Percentiles rank a stretch among this genome's conserved stretches.
These are phyloP conservation scores for Tridacna gigas DNA, from an alignment of 2,888 invertebrate genomes.

Conservation along the genomic window DNA sequence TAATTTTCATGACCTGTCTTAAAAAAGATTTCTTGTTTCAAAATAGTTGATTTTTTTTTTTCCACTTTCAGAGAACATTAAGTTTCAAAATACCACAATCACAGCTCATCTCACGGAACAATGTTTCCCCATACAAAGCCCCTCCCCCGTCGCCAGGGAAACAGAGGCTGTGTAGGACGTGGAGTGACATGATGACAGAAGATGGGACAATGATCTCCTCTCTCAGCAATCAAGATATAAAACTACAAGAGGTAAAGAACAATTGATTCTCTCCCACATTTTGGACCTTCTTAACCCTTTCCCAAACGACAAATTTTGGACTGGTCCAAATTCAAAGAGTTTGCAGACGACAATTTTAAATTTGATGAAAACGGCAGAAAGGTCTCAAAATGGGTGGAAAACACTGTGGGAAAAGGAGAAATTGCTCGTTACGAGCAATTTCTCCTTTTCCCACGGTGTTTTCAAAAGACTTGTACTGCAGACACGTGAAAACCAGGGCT, in stretches of 20 bases:
- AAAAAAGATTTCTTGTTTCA: neutral
- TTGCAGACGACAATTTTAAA: no score
- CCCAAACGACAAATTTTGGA: no score
- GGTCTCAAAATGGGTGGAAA: neutral
- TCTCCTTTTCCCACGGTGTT: neutral
- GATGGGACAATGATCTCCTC: constrained; percentile 65
- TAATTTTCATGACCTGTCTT: no score
- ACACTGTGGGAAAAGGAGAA: neutral
- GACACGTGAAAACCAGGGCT: neutral
- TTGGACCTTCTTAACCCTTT: no score
- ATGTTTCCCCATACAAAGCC: constrained; percentile 75
- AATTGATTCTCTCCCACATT: neutral
- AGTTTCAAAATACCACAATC: constrained; percentile 79
- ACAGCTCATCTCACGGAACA: constrained; percentile 43
- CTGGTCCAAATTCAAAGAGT: neutral
- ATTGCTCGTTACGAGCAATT: neutral
- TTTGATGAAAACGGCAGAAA: no score
- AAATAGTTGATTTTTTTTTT: constrained; percentile 6
- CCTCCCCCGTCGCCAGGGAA: constrained; percentile 79
- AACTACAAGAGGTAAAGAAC: constrained; percentile 80
- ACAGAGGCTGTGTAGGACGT: constrained; percentile 77
- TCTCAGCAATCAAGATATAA: constrained; percentile 77
- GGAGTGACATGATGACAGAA: constrained; percentile 82
- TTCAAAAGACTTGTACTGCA: neutral
- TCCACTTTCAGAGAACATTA: constrained; percentile 69